A percentile compares a stretch with the other conserved stretches of the same genome.
Conservation (phyloP, 2,113 vertebrate species). For the Anhinga anhinga region DNA sequence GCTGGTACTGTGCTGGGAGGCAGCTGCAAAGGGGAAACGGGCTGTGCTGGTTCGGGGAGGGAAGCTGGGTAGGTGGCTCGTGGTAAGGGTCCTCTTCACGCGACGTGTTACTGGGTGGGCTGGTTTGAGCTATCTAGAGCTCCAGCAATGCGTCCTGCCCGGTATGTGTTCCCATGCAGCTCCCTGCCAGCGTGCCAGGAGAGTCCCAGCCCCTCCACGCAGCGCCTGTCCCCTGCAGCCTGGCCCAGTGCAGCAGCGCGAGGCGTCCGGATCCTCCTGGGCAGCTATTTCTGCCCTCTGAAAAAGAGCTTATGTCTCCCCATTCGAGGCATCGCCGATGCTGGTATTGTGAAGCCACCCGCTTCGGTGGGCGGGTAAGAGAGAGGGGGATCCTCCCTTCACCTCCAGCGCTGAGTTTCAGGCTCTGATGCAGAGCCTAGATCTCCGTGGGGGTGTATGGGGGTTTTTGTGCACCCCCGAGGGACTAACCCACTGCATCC, state of each 20-base stretch:
- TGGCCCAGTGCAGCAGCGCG: background rate
- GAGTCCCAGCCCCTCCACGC: background rate
- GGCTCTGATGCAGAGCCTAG: background rate
- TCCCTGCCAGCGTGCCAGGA: background rate
- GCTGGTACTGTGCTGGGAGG: background rate
- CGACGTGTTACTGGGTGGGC: background rate
- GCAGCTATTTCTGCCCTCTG: background rate
- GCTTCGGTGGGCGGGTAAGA: background rate
- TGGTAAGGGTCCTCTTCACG: background rate
- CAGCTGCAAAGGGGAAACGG: background rate
- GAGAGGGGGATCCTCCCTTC: background rate
- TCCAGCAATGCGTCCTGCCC: background rate
- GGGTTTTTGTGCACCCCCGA: background rate
- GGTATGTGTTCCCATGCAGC: background rate
- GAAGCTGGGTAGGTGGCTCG: background rate
- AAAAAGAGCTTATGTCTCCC: background rate
- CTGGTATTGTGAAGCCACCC: background rate
- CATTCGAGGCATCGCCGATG: background rate
- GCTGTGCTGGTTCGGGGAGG: background rate
- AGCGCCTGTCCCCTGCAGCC: background rate
- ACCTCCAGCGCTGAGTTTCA: background rate
- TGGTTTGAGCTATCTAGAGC: background rate
- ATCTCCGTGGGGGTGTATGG: background rate
- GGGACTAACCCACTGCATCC: background rate
- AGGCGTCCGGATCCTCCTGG: background rate